Conservation (phyloP, 2,888 invertebrate genomes). For the Drosophila bunnanda region DNA sequence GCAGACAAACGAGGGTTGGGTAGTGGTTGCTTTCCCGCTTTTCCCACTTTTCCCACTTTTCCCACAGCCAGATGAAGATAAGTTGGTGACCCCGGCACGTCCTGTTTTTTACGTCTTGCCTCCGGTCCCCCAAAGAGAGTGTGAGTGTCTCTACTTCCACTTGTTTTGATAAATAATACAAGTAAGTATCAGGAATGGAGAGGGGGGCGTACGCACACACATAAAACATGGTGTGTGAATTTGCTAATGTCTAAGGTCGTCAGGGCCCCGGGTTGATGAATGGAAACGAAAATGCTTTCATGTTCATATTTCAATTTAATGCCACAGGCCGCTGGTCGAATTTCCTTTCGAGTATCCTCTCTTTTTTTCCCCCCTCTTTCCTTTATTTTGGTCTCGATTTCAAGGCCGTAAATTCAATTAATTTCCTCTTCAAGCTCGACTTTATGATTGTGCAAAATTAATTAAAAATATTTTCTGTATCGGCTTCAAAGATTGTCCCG, state of each 20-base stretch:
- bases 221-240: conserved; percentile 61
- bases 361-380: no score
- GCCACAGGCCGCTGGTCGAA: conserved; percentile 37
- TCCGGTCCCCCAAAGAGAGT: background rate
- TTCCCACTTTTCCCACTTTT: background rate
- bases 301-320: conserved; percentile 75
- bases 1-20: conserved; percentile 51
- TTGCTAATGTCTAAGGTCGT: conserved; percentile 76
- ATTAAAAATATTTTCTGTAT: conserved; percentile 42
- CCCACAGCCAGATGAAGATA: conserved; percentile 64
- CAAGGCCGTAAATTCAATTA: conserved; percentile 67
- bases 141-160: conserved; percentile 6
- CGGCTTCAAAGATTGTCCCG: conserved; percentile 20
- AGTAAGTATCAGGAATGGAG: conserved; percentile 7
- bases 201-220: background rate
- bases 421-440: conserved; percentile 37
- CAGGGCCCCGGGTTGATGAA: conserved; percentile 58
- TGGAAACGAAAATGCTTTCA: conserved; percentile 73
- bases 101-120: conserved; percentile 47
- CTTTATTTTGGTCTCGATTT: conserved; percentile 24
- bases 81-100: conserved; percentile 63
- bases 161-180: conserved; percentile 63
- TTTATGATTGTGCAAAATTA: conserved; percentile 58
- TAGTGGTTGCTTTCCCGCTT: conserved; percentile 4
- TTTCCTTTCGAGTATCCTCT: conserved; percentile 29